Base-by-base conservation (phyloP, 2,888 invertebrate genomes). In the Caenorhabditis sp. region DNA sequence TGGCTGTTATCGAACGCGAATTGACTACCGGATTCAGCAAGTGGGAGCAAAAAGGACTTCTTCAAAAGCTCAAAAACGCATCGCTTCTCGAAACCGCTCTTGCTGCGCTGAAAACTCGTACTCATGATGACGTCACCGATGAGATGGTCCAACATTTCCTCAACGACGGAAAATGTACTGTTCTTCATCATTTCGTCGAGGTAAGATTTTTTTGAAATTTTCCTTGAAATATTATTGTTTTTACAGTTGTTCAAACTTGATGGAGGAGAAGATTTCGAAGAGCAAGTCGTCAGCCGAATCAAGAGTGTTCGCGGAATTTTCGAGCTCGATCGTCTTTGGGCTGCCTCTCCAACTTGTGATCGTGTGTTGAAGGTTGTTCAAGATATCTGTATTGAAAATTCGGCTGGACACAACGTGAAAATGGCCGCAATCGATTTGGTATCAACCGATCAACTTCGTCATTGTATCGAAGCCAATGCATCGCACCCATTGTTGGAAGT, bases 371-470 rank as follows among this genome's bases (percentile, higher is more conserved):
- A 86, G 76, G 69, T 83, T 51, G 62, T 81, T 27, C 79, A 86
- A 80, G 87, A 87, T 66, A 83, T 87, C 54, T 84, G 83, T 71
- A 78, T 85, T 51, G 88, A 88, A 75, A 88, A 88, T 76, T 85
- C 86, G 12, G 83, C 86, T 60, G 84, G 85, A 26, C 85, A 88
- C 71, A 76, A 82, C 66, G 76, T 78, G 57, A 79, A 81, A 55
- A 83, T 81, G 76, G 81, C 79, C 51, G 83, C 81, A 17, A 62
- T 88, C 17, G 87, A 88, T 62, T 64, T 86, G 60, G 78, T 77
- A 8, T 82, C 83, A 6, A 81, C 81, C 21, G 84, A 84, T 59
- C 83, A 82, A 70, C 58, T 86, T 31, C 83, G 82, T 66, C 79
- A 79, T 51, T 71, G 83, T 54, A 63, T 79, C 19, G 82, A 85